These are phyloP conservation scores for Phalloptychus januarius DNA, from an alignment of 2,797 vertebrate species.

Conservation along the genomic window DNA sequence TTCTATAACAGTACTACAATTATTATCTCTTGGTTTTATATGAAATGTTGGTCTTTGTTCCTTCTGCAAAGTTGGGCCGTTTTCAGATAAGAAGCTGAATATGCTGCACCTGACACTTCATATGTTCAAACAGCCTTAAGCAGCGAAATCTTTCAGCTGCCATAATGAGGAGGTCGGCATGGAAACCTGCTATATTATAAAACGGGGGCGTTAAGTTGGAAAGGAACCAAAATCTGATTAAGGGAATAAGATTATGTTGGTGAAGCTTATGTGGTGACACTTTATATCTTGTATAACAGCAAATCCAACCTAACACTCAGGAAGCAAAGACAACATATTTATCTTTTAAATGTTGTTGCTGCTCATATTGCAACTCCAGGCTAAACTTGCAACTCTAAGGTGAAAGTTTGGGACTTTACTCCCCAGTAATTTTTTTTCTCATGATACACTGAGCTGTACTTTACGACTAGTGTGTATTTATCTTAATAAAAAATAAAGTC, in stretches of 20 bases:
- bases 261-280: background rate
- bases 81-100: background rate
- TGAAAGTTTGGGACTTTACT: background rate
- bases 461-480: too few relatives aligned
- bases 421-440: too few relatives aligned
- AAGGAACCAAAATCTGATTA: background rate
- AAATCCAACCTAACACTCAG: background rate
- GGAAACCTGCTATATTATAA: background rate
- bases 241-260: background rate
- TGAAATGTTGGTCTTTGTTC: background rate
- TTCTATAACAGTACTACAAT: background rate
- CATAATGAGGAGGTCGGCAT: background rate
- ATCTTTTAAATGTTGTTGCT: background rate
- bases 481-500: background rate
- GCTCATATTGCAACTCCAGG: background rate
- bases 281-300: background rate
- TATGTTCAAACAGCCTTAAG: background rate
- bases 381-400: background rate
- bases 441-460: too few relatives aligned
- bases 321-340: background rate
- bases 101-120: background rate
- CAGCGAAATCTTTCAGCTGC: background rate
- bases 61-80: background rate
- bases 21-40: background rate
- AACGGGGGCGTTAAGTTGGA: background rate